Base-by-base conservation (phyloP, 2,797 vertebrate species). In the Acestrorhynchus altus region DNA sequence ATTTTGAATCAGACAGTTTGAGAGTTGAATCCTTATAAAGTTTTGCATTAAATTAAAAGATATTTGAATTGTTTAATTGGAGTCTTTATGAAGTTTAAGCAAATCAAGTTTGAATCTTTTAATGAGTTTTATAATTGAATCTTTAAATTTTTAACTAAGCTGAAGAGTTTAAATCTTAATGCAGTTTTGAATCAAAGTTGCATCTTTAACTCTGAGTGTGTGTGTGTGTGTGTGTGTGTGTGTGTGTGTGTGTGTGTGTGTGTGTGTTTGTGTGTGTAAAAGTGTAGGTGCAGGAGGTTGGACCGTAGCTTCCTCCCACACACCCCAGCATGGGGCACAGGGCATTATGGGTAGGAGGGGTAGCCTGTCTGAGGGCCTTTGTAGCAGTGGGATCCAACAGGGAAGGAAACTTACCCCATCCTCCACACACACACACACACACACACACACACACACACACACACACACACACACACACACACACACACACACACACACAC, bases 341-440 rank as follows among this genome's bases (percentile, higher is more conserved):
- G 74, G 81, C 75, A 40, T 51, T 26, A 8, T 24, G 44, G 69
- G 88, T 87, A 83, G 56, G 88, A 90, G 92, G 89, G 90, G 89
- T 92, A 90, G 88, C 90, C 81, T 84, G 87, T 92, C 90, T 90
- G 87, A 83, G 89, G 86, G 91, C 90, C 90, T 95, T 94, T 94
- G 93, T 91, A 93, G 92, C 92, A 92, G 88, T 89, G 93, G 89
- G 92, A 90, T 85, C 95, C 95, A 90, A 94, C 92, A 64, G 95
- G 90, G 95, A 94, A 91, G 90, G 93, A 94, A 94, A 89, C 42
- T 77, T 74, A 51, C 54, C 44, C 51, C 65, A 65, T 60, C 85
- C 31, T 79, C 28, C 72, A 57, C 46, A 42, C 61, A 39, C 67
- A 63, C 77, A 57, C 92, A 90, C 91, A 90, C 90, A 87, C 90